These are phyloP conservation scores for Lissocephala sabroskyi DNA, from an alignment of 2,888 invertebrate species.

Conservation along the genomic window DNA sequence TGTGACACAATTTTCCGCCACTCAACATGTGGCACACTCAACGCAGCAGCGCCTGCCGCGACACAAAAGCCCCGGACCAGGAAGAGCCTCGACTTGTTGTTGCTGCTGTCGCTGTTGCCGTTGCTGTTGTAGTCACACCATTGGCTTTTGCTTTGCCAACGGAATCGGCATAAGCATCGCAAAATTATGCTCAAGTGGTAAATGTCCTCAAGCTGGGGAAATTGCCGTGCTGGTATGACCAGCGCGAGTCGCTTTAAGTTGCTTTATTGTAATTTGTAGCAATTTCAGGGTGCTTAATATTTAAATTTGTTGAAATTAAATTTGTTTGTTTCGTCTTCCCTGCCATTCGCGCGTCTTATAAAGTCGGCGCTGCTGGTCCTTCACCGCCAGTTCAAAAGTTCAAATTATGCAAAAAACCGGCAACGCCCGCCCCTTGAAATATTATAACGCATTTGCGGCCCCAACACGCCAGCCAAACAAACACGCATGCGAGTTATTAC, in stretches of 20 bases:
- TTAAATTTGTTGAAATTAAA: constrained; percentile 53
- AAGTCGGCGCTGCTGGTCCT: neutral
- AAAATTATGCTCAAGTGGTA: constrained; percentile 40
- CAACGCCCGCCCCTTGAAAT: constrained; percentile 36
- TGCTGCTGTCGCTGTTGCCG: too few relatives aligned
- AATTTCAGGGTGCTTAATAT: constrained; percentile 42
- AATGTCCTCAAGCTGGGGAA: constrained; percentile 37
- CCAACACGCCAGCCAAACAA: neutral
- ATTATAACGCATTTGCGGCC: constrained; percentile 38
- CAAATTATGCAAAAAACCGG: constrained; percentile 62
- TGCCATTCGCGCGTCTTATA: constrained; percentile 32
- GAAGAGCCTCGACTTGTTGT: neutral
- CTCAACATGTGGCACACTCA: constrained; percentile 50
- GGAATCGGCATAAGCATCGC: neutral
- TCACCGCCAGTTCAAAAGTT: constrained; percentile 45
- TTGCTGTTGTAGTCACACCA: too few relatives aligned
- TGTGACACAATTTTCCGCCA: constrained; percentile 56
- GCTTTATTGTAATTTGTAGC: constrained; percentile 40
- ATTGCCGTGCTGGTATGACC: constrained; percentile 1
- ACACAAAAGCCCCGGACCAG: neutral
- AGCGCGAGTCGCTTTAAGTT: neutral
- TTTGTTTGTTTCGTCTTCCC: constrained; percentile 36
- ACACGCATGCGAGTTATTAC: neutral
- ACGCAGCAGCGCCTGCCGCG: constrained; percentile 23
- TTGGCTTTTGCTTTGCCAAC: too few relatives aligned